Conservation (phyloP, 2,888 invertebrate genomes). For the Capitulum mitella region DNA sequence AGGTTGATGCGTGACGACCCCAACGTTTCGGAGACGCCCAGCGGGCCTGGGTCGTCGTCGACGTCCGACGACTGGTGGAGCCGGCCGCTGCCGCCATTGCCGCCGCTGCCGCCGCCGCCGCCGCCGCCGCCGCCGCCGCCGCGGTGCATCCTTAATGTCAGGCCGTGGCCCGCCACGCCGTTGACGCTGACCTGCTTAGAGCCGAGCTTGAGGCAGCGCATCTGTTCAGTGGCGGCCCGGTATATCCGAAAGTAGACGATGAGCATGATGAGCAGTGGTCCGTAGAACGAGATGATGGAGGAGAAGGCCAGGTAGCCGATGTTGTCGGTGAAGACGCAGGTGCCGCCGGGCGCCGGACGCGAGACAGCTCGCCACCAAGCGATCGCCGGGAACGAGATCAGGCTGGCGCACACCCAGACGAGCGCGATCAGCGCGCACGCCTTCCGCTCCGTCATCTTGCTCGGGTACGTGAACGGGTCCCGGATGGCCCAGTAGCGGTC, state of each 20-base stretch:
- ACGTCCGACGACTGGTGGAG: background rate
- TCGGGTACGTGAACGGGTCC: slow-evolving; percentile 95
- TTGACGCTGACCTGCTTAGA: slow-evolving; percentile 56
- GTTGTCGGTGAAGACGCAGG: slow-evolving; percentile 95
- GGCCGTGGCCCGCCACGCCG: slow-evolving; percentile 62
- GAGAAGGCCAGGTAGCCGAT: slow-evolving; percentile 94
- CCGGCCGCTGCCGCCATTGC: slow-evolving; percentile 49
- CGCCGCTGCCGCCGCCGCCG: slow-evolving; percentile 53
- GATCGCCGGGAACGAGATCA: slow-evolving; percentile 97
- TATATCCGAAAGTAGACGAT: slow-evolving; percentile 96
- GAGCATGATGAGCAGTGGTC: slow-evolving; percentile 94
- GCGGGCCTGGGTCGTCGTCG: background rate
- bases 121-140: slow-evolving; percentile 62
- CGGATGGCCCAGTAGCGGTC: slow-evolving; percentile 99
- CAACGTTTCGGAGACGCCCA: slow-evolving; percentile 22
- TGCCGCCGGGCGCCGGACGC: slow-evolving; percentile 50
- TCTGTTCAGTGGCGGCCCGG: slow-evolving; percentile 85
- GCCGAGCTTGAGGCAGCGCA: slow-evolving; percentile 79
- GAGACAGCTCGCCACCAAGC: slow-evolving; percentile 81
- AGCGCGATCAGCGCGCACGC: slow-evolving; percentile 81
- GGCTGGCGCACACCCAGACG: slow-evolving; percentile 94
- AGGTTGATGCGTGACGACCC: slow-evolving; percentile 29
- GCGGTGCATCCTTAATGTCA: slow-evolving; percentile 81
- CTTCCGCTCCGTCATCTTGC: slow-evolving; percentile 80
- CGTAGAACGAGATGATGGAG: slow-evolving; percentile 94